Percentiles rank a stretch among this genome's conserved stretches.
phyloP scores from a whole-genome alignment of 2,113 vertebrate species.

The Mellivora capensis region DNA sequence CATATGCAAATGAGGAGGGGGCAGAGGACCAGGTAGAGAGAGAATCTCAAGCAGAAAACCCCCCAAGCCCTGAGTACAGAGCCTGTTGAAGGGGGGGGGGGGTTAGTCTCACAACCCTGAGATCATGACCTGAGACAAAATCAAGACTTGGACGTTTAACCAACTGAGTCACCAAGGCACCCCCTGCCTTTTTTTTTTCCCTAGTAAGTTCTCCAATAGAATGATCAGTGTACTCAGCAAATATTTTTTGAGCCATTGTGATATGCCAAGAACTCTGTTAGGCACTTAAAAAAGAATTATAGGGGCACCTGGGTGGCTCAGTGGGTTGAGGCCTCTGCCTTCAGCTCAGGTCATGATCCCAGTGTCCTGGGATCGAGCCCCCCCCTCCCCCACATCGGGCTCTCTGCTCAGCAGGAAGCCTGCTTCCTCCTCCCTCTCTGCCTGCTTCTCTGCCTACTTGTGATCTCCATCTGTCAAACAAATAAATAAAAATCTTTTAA shows the following conservation, averaged over 20 bases:
- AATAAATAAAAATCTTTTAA: not conserved
- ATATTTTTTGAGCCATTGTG: not conserved
- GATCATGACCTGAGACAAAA: not conserved
- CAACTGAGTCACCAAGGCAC: not conserved
- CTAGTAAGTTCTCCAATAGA: not conserved
- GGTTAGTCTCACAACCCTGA: not conserved
- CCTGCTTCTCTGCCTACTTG: too few species aligned
- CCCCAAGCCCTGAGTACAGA: not conserved
- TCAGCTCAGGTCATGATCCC: too few species aligned
- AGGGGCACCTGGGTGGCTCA: not conserved
- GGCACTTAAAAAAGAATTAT: not conserved
- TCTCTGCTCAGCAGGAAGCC: too few species aligned
- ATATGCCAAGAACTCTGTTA: not conserved
- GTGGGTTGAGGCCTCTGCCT: too few species aligned
- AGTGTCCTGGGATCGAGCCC: too few species aligned
- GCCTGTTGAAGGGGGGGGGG: not conserved
- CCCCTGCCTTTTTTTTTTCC: not conserved
- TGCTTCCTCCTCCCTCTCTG: too few species aligned
- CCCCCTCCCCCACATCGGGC: too few species aligned
- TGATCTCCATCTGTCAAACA: too few species aligned
- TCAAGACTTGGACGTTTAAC: not conserved
- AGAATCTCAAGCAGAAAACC: not conserved
- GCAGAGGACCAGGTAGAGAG: not conserved
- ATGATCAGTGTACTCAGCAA: not conserved
- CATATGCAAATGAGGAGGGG: not conserved